These are phyloP conservation scores for Amblyopsis hoosieri DNA, from an alignment of 2,797 vertebrate species.

Conservation along the genomic window DNA sequence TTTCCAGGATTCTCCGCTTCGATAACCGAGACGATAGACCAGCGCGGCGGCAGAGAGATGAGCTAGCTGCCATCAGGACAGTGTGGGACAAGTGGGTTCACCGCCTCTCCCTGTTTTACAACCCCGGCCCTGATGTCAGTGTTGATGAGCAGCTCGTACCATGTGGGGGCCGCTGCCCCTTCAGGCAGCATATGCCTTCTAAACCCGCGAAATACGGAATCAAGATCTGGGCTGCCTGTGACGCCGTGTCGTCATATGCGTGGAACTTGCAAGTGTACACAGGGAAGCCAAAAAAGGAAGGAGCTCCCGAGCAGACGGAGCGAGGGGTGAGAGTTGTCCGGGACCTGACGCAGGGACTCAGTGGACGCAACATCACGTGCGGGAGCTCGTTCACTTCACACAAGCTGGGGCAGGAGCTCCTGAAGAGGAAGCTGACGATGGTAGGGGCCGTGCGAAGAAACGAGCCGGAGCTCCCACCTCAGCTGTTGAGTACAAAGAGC, in stretches of 20 bases:
- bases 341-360: too few species aligned
- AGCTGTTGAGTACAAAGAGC: too few species aligned
- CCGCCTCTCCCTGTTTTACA: neutral
- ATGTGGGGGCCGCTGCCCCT: neutral
- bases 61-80: neutral
- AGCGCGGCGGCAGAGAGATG: neutral
- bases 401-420: too few species aligned
- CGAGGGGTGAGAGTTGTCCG: neutral
- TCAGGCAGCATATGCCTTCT: neutral
- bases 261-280: neutral
- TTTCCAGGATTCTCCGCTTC: too few species aligned
- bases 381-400: too few species aligned
- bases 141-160: neutral
- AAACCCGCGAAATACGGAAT: neutral
- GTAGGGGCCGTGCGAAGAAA: too few species aligned
- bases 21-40: too few species aligned
- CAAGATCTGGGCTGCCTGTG: neutral
- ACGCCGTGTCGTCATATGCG: neutral
- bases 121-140: neutral
- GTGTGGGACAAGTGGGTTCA: neutral
- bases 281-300: neutral
- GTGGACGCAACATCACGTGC: too few species aligned
- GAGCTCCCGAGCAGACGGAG: neutral
- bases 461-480: too few species aligned
- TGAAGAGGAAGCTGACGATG: too few species aligned